Percentiles rank a stretch among this genome's conserved stretches.
Evolutionary conservation across 1,140 invertebrate genomes (phyloP).

Genomic region (Heliconius eleuchia): DNA sequence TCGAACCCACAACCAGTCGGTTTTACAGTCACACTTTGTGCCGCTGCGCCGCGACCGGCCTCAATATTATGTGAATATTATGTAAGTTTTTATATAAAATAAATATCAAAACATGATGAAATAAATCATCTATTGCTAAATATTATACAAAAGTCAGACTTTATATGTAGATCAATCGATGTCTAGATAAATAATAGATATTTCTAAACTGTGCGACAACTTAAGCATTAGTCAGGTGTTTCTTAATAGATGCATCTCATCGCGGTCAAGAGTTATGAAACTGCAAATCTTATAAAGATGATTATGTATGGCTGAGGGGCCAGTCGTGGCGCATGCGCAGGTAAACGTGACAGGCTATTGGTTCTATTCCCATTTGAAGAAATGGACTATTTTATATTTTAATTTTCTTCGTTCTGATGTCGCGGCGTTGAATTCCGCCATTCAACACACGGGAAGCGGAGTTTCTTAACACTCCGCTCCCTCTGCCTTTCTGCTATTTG

Average conservation of each 20-base stretch:
- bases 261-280: conserved; percentile 44
- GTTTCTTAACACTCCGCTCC: no score
- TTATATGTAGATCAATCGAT: conserved; percentile 26
- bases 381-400: no score
- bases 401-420: no score
- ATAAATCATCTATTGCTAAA: neutral
- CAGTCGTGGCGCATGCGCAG: no score
- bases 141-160: conserved; percentile 15
- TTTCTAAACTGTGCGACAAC: conserved; percentile 40
- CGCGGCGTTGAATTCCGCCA: no score
- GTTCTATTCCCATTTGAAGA: no score
- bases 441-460: no score
- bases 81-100: neutral
- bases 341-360: no score
- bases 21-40: no score
- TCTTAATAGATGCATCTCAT: conserved; percentile 35
- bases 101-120: neutral
- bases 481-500: no score
- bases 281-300: conserved; percentile 30
- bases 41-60: no score
- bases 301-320: neutral
- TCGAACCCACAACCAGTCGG: no score
- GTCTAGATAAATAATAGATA: conserved; percentile 31
- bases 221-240: conserved; percentile 32
- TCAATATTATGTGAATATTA: neutral